Evolutionary conservation across 2,113 vertebrate genomes (phyloP), one percentile per base, ranked within the genome.

Genomic region (Ancistrus triradiatus): DNA sequence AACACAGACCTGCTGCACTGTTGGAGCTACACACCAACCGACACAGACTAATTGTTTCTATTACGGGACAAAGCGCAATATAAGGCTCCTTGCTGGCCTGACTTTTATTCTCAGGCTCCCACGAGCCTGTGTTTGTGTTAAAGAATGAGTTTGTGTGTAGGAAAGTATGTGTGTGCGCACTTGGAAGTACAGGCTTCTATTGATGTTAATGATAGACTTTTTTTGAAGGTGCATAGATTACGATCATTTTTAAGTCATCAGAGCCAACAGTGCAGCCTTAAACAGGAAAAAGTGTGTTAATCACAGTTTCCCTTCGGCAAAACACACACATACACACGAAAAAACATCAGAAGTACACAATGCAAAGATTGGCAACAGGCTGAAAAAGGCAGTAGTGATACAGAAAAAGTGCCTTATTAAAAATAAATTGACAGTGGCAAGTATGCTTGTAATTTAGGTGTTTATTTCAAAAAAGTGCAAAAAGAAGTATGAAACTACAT

Each of bases 391-490:
- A n/a, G n/a, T n/a, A n/a, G n/a, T n/a, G n/a, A n/a, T n/a, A n/a
- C n/a, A n/a, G n/a, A n/a, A n/a, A n/a, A 52, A 10, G 15, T 14
- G 27, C 37, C 19, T 55, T 24, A 33, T 37, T 10, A 47, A 60
- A 40, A 40, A 48, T 24, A 51, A 31, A 66, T 17, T 15, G 15
- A 8, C 9, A 37, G 24, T 18, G n/a, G 21, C 44, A 40, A 22
- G 37, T 33, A 33, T 19, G 9, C 25, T 28, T 19, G 14, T 68
- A 18, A 19, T 46, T 75, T 47, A 48, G 27, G 22, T 15, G 10
- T 71, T 75, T 74, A 62, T 62, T 74, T 67, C 56, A 40, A 9
- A 59, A 67, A 70, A 74, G 49, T 74, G 63, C 59, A 74, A 74
- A 70, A 35, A 43, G n/a, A n/a, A n/a, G 27, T 47, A 66, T 66